These are phyloP conservation scores for Disparrhopalites patrizii DNA, from an alignment of 2,888 invertebrate species.

Conservation along the genomic window DNA sequence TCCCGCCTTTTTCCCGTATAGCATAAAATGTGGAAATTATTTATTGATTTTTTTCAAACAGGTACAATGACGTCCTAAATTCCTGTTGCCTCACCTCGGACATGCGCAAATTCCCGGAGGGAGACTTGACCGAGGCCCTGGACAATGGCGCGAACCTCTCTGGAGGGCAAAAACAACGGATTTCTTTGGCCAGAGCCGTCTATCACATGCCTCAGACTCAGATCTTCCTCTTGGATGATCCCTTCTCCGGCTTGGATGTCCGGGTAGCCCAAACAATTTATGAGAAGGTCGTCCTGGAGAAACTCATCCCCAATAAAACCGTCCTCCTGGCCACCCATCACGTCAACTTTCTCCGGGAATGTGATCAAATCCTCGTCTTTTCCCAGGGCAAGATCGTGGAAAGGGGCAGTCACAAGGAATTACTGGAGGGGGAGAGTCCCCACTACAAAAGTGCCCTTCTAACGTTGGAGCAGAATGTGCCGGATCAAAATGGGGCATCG, in stretches of 20 bases:
- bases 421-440: conserved; percentile 51
- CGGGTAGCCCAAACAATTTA: conserved; percentile 57
- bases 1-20: too few relatives aligned
- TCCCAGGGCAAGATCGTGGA: conserved; percentile 58
- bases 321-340: conserved; percentile 62
- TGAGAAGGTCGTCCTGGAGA: conserved; percentile 55
- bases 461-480: too few relatives aligned
- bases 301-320: conserved; percentile 56
- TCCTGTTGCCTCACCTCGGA: conserved; percentile 59
- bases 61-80: conserved; percentile 56
- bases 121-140: conserved; percentile 60
- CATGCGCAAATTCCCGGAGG: conserved; percentile 56
- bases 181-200: conserved; percentile 58
- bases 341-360: conserved; percentile 59
- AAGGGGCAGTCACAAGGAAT: conserved; percentile 57
- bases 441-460: conserved; percentile 50
- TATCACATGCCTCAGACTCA: conserved; percentile 54
- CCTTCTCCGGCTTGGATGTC: conserved; percentile 58
- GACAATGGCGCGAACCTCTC: conserved; percentile 57
- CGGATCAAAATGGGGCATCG: too few relatives aligned
- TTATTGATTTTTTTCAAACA: conserved; percentile 44
- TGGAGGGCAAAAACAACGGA: conserved; percentile 59
- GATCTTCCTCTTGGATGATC: conserved; percentile 60
- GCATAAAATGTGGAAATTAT: too few relatives aligned
- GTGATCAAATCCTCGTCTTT: conserved; percentile 60